Evolutionary conservation across 2,797 vertebrate species (phyloP).

Genomic region (Alfaro cultratus): DNA sequence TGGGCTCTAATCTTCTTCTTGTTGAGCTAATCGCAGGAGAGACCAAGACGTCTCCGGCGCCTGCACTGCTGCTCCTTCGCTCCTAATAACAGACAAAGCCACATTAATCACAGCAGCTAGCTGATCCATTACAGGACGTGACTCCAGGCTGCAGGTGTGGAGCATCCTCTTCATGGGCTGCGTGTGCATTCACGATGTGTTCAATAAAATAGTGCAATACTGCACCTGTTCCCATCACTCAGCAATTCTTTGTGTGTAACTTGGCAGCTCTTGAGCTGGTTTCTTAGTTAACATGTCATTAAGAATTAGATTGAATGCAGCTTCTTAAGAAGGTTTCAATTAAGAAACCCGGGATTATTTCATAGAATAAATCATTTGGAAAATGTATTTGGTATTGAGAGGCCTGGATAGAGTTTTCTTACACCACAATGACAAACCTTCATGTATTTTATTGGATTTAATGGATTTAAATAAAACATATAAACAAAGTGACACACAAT

Average conservation of each 20-base stretch:
- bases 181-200: not conserved
- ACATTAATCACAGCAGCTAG: constrained; percentile 33
- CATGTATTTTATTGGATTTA: not conserved
- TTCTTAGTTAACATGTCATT: constrained; percentile 38
- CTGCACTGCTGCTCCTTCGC: constrained; percentile 36
- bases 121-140: constrained; percentile 10
- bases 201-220: not conserved
- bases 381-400: not conserved
- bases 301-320: constrained; percentile 7
- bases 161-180: not conserved
- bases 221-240: constrained; percentile 4
- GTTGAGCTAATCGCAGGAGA: constrained; percentile 45
- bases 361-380: constrained; percentile 12
- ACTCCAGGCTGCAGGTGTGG: constrained; percentile 1
- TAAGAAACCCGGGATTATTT: constrained; percentile 26
- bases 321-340: constrained; percentile 38
- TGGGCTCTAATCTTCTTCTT: constrained; percentile 33
- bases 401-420: not conserved
- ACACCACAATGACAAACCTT: not conserved
- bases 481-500: not conserved
- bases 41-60: constrained; percentile 27
- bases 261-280: constrained; percentile 28
- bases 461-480: not conserved
- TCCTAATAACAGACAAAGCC: constrained; percentile 18
- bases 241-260: constrained; percentile 16